Conservation (phyloP, 2,888 invertebrate species). For the Cylindroiulus punctatus region DNA sequence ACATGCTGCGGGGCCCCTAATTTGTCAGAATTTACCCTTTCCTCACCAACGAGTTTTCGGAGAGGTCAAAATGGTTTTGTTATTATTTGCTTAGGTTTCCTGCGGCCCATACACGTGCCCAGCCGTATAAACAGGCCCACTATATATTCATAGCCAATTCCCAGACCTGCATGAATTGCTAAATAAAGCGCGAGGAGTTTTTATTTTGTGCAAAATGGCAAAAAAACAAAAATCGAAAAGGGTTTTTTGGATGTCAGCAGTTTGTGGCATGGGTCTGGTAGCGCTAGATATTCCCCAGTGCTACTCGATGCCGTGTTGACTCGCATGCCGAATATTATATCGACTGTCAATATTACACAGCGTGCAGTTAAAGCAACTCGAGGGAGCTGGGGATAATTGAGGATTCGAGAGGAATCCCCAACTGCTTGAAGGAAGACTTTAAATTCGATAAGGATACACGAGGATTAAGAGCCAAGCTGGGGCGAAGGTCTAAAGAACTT, state of each 20-base stretch:
- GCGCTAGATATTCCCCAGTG: background rate
- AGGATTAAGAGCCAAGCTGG: background rate
- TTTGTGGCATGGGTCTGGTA: background rate
- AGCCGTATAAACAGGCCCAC: background rate
- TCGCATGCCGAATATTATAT: conserved; percentile 9
- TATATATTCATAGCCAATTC: conserved; percentile 8
- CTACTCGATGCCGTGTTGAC: conserved; percentile 9
- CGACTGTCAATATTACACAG: background rate
- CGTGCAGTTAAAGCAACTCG: background rate
- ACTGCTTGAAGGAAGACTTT: background rate
- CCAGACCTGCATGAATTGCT: conserved; percentile 8
- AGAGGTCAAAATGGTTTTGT: background rate
- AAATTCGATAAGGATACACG: background rate
- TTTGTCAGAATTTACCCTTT: background rate
- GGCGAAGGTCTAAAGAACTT: background rate
- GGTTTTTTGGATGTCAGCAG: conserved; percentile 30
- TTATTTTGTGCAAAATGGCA: background rate
- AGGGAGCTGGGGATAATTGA: conserved; percentile 13
- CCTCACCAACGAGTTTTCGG: background rate
- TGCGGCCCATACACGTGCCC: background rate
- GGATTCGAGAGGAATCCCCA: background rate
- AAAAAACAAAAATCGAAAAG: background rate
- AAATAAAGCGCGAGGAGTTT: background rate
- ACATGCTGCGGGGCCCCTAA: background rate
- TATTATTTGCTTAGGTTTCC: background rate